Evolutionary conservation across 2,888 invertebrate genomes (phyloP).

Genomic region (Pecten maximus): DNA sequence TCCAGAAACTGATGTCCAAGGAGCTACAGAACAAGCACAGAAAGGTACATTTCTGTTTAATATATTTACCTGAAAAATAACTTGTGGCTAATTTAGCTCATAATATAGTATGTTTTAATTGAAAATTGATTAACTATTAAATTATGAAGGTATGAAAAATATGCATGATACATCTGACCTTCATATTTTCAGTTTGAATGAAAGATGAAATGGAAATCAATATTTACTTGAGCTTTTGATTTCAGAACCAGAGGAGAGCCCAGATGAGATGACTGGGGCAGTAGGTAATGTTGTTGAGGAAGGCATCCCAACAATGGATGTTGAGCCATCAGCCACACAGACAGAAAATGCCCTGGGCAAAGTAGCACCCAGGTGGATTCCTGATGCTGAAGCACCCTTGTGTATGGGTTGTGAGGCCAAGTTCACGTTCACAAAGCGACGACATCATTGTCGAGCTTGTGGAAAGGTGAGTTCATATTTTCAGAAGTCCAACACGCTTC

Average conservation of each 20-base stretch:
- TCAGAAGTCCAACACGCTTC: not conserved
- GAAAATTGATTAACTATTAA: too few species aligned
- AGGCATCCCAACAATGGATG: slow-evolving; percentile 47
- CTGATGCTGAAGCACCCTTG: slow-evolving; percentile 90
- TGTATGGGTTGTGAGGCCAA: slow-evolving; percentile 92
- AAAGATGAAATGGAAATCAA: not conserved
- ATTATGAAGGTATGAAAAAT: too few species aligned
- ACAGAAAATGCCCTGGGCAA: slow-evolving; percentile 85
- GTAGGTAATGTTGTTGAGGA: slow-evolving; percentile 55
- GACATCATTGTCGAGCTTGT: slow-evolving; percentile 93
- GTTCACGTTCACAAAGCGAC: slow-evolving; percentile 91
- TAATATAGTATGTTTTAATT: too few species aligned
- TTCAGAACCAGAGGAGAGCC: slow-evolving; percentile 28
- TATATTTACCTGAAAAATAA: too few species aligned
- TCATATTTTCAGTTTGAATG: not conserved
- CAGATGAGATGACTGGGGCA: slow-evolving; percentile 54
- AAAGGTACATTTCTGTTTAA: not conserved
- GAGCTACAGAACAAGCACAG: slow-evolving; percentile 35
- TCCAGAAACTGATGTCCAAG: slow-evolving; percentile 47
- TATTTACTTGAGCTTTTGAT: not conserved
- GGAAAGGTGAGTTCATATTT: slow-evolving; percentile 86
- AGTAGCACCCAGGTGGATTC: slow-evolving; percentile 93
- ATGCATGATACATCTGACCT: not conserved
- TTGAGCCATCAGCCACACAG: slow-evolving; percentile 56
- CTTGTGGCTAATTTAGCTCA: too few species aligned